A percentile compares a stretch with the other conserved stretches of the same genome.
These are phyloP conservation scores for Metalampra italica DNA, from an alignment of 2,888 invertebrate species.

Conservation along the genomic window DNA sequence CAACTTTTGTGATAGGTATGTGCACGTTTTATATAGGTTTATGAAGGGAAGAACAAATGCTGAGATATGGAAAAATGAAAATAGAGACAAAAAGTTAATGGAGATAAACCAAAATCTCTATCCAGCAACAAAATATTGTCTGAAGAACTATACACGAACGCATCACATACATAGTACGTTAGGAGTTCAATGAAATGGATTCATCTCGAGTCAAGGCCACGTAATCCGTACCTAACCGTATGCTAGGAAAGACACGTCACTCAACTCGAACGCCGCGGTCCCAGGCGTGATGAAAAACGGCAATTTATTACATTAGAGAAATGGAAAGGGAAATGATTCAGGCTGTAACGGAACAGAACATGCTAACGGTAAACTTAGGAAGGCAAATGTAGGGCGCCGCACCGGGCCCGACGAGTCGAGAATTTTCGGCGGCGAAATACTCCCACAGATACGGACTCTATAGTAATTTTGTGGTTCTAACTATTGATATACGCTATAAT, in stretches of 20 bases:
- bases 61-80: too few species aligned
- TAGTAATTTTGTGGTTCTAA: slow-evolving; percentile 6
- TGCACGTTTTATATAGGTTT: too few species aligned
- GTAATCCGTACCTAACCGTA: slow-evolving; percentile 33
- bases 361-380: slow-evolving; percentile 40
- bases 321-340: slow-evolving; percentile 31
- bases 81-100: too few species aligned
- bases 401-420: slow-evolving; percentile 54
- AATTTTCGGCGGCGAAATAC: slow-evolving; percentile 46
- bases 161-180: too few species aligned
- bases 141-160: too few species aligned
- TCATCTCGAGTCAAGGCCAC: slow-evolving; percentile 33
- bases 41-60: too few species aligned
- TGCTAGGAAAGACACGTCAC: slow-evolving; percentile 44
- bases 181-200: too few species aligned
- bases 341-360: slow-evolving; percentile 33
- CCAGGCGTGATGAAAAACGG: slow-evolving; percentile 18
- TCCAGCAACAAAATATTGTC: neutral
- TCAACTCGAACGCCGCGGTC: slow-evolving; percentile 1
- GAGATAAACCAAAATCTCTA: slow-evolving; percentile 3
- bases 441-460: slow-evolving; percentile 6
- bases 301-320: slow-evolving; percentile 22
- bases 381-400: slow-evolving; percentile 44
- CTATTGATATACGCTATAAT: neutral
- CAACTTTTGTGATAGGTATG: too few species aligned